These are phyloP conservation scores for Helicoverpa zea DNA, from an alignment of 1,140 invertebrate species.

Conservation along the genomic window DNA sequence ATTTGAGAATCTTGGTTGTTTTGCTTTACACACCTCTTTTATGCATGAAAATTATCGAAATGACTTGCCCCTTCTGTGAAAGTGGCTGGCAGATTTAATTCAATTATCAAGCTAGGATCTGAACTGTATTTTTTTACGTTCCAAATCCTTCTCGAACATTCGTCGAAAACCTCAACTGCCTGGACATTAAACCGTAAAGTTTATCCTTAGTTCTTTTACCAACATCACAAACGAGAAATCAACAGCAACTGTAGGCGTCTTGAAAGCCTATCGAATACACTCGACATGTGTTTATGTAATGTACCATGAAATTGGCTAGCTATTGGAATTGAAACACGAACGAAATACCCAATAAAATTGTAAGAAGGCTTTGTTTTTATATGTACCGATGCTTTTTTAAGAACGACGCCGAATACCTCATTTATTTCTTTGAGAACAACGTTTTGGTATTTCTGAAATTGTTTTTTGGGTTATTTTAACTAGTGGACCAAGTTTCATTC, in stretches of 20 bases:
- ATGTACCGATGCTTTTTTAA: conserved; percentile 16
- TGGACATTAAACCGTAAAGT: too few species aligned
- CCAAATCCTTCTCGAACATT: too few species aligned
- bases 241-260: conserved; percentile 23
- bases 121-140: too few species aligned
- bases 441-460: conserved; percentile 4
- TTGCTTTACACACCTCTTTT: too few species aligned
- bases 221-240: conserved; percentile 35
- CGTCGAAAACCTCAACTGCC: too few species aligned
- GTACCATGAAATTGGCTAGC: conserved; percentile 51
- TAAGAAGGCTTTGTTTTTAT: conserved; percentile 36
- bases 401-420: background rate
- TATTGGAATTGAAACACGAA: conserved; percentile 50
- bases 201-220: background rate
- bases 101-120: too few species aligned
- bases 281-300: conserved; percentile 49
- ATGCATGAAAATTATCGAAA: too few species aligned
- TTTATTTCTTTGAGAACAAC: conserved; percentile 23
- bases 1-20: too few species aligned
- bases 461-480: background rate
- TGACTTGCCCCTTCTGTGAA: too few species aligned
- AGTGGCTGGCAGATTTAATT: too few species aligned
- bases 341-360: conserved; percentile 46
- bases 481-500: too few species aligned
- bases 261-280: conserved; percentile 22